Percentiles rank a stretch among this genome's conserved stretches.
Evolutionary conservation across 2,797 vertebrate genomes (phyloP).

Genomic region (Smutsia temminckii): DNA sequence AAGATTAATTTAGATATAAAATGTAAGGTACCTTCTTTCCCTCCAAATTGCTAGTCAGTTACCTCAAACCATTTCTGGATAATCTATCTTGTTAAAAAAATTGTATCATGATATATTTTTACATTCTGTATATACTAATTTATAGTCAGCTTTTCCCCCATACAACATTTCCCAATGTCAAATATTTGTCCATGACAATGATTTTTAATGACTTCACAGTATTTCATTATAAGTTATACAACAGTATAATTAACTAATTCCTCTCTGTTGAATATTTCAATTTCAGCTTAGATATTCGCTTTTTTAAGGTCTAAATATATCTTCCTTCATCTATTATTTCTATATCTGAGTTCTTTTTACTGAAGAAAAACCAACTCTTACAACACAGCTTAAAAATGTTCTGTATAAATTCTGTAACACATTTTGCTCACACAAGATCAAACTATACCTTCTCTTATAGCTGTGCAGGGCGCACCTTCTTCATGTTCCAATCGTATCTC

Average conservation of each 20-base stretch:
- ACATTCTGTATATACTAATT: neutral
- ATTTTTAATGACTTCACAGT: slow-evolving; percentile 36
- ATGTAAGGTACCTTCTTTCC: neutral
- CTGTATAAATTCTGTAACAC: neutral
- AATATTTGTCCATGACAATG: slow-evolving; percentile 1
- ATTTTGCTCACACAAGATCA: neutral
- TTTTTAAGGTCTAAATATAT: slow-evolving; percentile 3
- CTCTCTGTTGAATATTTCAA: slow-evolving; percentile 48
- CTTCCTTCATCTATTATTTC: neutral
- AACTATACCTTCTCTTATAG: slow-evolving; percentile 95
- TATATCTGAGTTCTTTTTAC: neutral
- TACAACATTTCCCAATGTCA: slow-evolving; percentile 3
- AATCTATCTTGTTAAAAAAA: slow-evolving; percentile 8
- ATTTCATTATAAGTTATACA: slow-evolving; percentile 17
- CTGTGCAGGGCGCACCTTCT: slow-evolving; percentile 97
- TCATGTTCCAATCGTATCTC: slow-evolving; percentile 98
- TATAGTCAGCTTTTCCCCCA: neutral
- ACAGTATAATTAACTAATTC: slow-evolving; percentile 1
- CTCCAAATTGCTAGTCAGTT: neutral
- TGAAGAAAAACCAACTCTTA: neutral
- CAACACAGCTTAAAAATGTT: neutral
- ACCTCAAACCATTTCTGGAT: slow-evolving; percentile 35
- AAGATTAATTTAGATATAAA: slow-evolving; percentile 10
- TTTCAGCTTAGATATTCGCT: slow-evolving; percentile 28
- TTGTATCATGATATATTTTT: neutral